These are phyloP conservation scores for Galendromus occidentalis DNA, from an alignment of 1,140 invertebrate genomes.

Conservation along the genomic window DNA sequence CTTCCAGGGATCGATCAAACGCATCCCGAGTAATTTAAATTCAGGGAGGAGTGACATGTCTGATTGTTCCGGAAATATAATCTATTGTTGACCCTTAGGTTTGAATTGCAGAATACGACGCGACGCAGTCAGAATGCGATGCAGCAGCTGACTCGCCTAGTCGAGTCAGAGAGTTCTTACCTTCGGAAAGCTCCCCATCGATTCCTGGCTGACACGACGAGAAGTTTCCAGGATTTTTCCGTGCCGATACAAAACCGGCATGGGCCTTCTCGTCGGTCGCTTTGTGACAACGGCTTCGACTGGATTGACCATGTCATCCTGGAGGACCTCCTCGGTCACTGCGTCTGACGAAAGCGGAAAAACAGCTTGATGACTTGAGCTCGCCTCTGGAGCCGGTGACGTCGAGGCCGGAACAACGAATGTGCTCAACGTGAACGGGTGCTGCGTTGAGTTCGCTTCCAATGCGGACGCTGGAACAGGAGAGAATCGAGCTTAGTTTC, in stretches of 20 bases:
- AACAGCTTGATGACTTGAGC: not conserved
- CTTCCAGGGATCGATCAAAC: too few species aligned
- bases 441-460: not conserved
- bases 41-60: too few species aligned
- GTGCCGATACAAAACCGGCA: slow-evolving; percentile 1
- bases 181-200: not conserved
- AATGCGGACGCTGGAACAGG: too few species aligned
- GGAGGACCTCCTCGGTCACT: not conserved
- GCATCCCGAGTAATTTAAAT: too few species aligned
- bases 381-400: not conserved
- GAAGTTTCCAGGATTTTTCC: slow-evolving; percentile 1
- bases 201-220: not conserved
- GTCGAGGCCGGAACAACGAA: slow-evolving; percentile 2
- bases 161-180: too few species aligned
- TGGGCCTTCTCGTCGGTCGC: not conserved
- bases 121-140: too few species aligned
- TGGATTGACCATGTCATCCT: not conserved
- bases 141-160: too few species aligned
- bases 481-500: too few species aligned
- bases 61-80: too few species aligned
- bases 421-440: not conserved
- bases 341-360: not conserved
- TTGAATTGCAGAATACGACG: too few species aligned
- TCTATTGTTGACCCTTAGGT: too few species aligned
- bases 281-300: not conserved